These are phyloP conservation scores for Corvus cornix DNA, from an alignment of 2,113 vertebrate genomes.

Conservation along the genomic window DNA sequence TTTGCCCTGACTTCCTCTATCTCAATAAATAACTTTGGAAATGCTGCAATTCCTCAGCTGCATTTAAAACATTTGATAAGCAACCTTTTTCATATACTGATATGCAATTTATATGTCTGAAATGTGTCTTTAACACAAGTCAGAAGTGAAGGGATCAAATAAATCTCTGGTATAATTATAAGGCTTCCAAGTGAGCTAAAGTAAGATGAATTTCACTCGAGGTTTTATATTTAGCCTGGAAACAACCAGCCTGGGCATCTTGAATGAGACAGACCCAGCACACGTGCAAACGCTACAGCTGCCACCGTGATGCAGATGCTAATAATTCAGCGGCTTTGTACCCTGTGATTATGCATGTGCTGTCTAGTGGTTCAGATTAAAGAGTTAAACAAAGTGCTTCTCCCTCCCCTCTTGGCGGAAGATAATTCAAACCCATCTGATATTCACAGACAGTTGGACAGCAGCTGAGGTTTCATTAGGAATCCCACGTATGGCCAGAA, in stretches of 20 bases:
- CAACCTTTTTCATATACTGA: not conserved
- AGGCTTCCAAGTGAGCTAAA: not conserved
- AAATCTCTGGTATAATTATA: constrained; percentile 1
- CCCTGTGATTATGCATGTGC: constrained; percentile 25
- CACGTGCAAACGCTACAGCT: constrained; percentile 15
- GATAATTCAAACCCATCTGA: constrained; percentile 37
- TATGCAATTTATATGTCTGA: not conserved
- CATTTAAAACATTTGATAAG: not conserved
- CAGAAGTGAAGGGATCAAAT: not conserved
- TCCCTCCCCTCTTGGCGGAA: not conserved
- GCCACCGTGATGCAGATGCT: not conserved
- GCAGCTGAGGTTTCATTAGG: constrained; percentile 67
- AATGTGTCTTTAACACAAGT: not conserved
- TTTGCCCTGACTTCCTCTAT: not conserved
- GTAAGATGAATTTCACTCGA: not conserved
- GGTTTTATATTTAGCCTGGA: constrained; percentile 48
- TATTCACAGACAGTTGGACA: constrained; percentile 37
- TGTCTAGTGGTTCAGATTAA: constrained; percentile 31
- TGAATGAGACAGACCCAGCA: not conserved
- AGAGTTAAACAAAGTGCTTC: constrained; percentile 54
- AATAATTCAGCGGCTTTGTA: constrained; percentile 42
- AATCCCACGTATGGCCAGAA: constrained; percentile 69
- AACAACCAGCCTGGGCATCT: not conserved
- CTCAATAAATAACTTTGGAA: not conserved
- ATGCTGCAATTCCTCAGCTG: not conserved